A percentile compares a stretch with the other conserved stretches of the same genome.
Conservation (phyloP, 2,888 invertebrate genomes). For the Desoria tigrina region DNA sequence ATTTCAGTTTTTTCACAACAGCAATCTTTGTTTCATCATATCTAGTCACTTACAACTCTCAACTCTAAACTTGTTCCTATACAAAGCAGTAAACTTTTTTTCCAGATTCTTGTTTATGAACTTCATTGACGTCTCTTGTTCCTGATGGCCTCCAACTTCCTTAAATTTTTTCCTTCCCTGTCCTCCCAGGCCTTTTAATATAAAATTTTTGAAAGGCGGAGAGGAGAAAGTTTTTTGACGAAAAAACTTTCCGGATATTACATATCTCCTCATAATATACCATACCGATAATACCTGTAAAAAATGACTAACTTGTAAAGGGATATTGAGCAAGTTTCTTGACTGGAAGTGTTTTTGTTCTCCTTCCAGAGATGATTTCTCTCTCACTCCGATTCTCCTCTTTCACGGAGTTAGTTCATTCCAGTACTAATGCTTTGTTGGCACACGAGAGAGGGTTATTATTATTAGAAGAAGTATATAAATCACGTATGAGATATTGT, state of each 20-base stretch:
- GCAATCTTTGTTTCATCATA: too few relatives aligned
- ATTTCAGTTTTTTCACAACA: too few relatives aligned
- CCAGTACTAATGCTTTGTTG: constrained; percentile 32
- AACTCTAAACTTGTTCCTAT: too few relatives aligned
- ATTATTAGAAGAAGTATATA: constrained; percentile 35
- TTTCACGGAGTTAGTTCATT: not conserved
- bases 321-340: not conserved
- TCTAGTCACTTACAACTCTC: too few relatives aligned
- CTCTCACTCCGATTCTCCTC: not conserved
- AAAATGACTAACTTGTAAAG: not conserved
- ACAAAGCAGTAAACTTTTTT: not conserved
- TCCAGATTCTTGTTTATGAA: too few relatives aligned
- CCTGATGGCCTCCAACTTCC: not conserved
- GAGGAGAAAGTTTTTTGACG: not conserved
- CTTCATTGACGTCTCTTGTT: not conserved
- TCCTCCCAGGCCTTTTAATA: not conserved
- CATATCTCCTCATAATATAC: not conserved
- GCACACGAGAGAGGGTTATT: constrained; percentile 34
- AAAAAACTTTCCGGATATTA: constrained; percentile 4
- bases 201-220: not conserved
- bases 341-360: not conserved
- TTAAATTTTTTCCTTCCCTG: too few relatives aligned
- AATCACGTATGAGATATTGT: constrained; percentile 22
- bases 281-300: not conserved
- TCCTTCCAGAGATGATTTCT: not conserved